Base-by-base conservation (phyloP, 2,797 vertebrate species). In the Melanotaenia parkinsoni region DNA sequence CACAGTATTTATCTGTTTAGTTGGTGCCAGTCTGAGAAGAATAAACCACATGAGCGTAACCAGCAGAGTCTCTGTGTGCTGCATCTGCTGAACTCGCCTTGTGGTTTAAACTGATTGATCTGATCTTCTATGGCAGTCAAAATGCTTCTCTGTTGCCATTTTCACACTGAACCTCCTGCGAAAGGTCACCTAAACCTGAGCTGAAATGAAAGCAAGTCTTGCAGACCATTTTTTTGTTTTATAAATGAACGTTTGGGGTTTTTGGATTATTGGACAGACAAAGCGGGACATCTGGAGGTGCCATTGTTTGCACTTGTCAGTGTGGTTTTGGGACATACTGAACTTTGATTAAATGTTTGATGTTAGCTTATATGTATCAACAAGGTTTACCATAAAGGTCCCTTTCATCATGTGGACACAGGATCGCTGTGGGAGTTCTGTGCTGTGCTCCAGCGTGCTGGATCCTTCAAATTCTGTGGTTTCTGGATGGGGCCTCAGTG, bases 51-150 rank as follows among this genome's bases (percentile, higher is more conserved):
- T 5, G 32, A 70, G 70, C 54, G 11, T 67, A 71, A 63, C 3
- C 6, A 56, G 61, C 16, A 20, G 20, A 33, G 16, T 57, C 50
- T 18, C 20, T 26, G 24, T 64, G 24, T 64, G 66, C 57, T n/a
- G 60, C 35, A 5, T 1, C 56, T 35, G 65, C 51, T 71, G 64
- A 28, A 24, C 24, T 79, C 11, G 24, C 26, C 28, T 58, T 54
- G 63, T 70, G 61, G 75, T 85, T 82, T 85, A 47, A 59, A 50
- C 26, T 24, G 66, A 45, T 38, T 79, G 84, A 81, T 80, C 62
- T 82, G 50, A 82, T 84, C 59, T 64, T 4, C 61, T n/a, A 16
- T 56, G 72, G 16, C 71, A 76, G 58, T 37, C 32, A 5, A 72
- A 79, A 79, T 32, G 47, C 64, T 72, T 71, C 40, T 38, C 62